Evolutionary conservation across 2,113 vertebrate species (phyloP), one percentile per base, ranked within the genome.

Genomic region (Arvicanthis niloticus): DNA sequence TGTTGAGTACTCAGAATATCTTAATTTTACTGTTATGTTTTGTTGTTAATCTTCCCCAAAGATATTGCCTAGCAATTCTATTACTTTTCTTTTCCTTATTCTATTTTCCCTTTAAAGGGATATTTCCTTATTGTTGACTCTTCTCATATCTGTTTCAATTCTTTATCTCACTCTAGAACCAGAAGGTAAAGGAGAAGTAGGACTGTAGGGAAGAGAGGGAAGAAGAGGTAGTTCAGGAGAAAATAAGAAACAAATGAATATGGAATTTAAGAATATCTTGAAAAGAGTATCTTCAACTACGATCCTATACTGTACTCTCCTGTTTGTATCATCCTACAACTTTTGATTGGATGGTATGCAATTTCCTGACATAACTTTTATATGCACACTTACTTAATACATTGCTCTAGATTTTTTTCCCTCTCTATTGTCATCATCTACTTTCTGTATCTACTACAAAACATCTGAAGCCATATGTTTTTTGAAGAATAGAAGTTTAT

Each of bases 181-280:
- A 53, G 29, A 31, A 51, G 15, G 15, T 51, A 53, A 40, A 19
- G 12, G 11, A 53, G 53, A n/a, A 21, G 37, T 21, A 8, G 6
- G 5, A n/a, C 29, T 7, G 24, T 5, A 19, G 1, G 8, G 19
- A 37, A 8, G 19, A n/a, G 16, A n/a, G n/a, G 4, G 5, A 24
- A 29, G 26, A 34, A 62, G n/a, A 81, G 10, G 11, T 24, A 21
- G 48, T 22, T 81, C 19, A 40, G 29, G 5, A 34, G 12, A 1
- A 53, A 21, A 37, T 13, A 8, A 5, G 10, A 3, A 37, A 21
- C 13, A 45, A 51, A 13, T 12, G 10, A 8, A 22, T 9, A 42
- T 7, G 4, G 13, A 42, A 65, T 45, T 67, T n/a, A 84, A 51
- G 9, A 89, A 5, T 7, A 21, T 65, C 51, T 45, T 56, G 37